Evolutionary conservation across 1,140 invertebrate genomes (phyloP), one percentile per base, ranked within the genome.

Genomic region (Ruditapes philippinarum): DNA sequence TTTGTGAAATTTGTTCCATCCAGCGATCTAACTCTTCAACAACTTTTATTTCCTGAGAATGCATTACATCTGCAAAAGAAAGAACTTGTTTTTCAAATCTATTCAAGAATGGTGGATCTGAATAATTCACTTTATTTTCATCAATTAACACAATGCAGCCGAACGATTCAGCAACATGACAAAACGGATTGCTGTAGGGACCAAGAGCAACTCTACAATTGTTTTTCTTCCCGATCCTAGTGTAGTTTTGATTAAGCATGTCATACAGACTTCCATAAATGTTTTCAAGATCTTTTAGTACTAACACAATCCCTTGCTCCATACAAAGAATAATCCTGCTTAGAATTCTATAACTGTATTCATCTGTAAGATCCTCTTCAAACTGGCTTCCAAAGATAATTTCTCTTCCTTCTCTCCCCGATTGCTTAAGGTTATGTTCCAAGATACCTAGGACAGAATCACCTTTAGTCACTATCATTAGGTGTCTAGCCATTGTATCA

Each of bases 191-290:
- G 42, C 93, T 93, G 74, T 92, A 92, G 0, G 92, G 92, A n/a
- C 93, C 93, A 14, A 92, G 84, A 2, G 93, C 93, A 14, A 94
- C 88, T 68, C 92, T 68, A 78, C 93, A 93, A 45, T 91, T 91
- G 40, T 92, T 93, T 38, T 93, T 94, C 38, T 91, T 88, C 14
- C 93, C 93, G 70, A 93, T 92, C 51, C 90, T 54, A 22, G 91
- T 92, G 51, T 94, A 94, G 74, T 94, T 94, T 45, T 94, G 94
- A 85, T 94, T 94, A 0, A 94, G 38, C 90, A 94, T 93, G 65
- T 94, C 94, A 90, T 94, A 94, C 0, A 94, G 49, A 85, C 93
- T 94, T 33, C 93, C 94, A 84, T 94, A 94, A 31, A 94, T 93
- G 49, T 82, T 92, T 49, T 94, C 93, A 19, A 93, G 60, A 70